A percentile compares a stretch with the other conserved stretches of the same genome.
Conservation (phyloP, 2,113 vertebrate genomes). For the Chaenogobius annularis region DNA sequence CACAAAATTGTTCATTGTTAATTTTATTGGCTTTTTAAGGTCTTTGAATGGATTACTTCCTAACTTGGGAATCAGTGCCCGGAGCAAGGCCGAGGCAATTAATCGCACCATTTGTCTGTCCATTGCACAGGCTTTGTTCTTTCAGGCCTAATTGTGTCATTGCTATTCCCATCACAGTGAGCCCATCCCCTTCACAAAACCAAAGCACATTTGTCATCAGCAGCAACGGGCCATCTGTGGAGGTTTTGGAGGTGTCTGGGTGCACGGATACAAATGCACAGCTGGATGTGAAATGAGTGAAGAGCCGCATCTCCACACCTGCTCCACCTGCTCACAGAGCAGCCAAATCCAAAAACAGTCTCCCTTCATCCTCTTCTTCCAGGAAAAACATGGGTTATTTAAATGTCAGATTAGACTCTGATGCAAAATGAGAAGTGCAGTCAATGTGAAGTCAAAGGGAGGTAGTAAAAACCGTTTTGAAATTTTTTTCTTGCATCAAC, state of each 20-base stretch:
- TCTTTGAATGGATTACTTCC: neutral
- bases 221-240: constrained; percentile 32
- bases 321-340: constrained; percentile 35
- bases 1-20: neutral
- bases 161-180: constrained; percentile 23
- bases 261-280: constrained; percentile 32
- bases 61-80: neutral
- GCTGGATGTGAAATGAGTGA: constrained; percentile 55
- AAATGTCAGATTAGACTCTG: constrained; percentile 34
- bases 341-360: constrained; percentile 23
- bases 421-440: constrained; percentile 19
- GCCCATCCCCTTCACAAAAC: constrained; percentile 16
- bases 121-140: neutral
- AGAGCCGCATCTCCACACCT: constrained; percentile 44
- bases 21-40: constrained; percentile 15
- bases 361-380: constrained; percentile 60
- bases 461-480: neutral
- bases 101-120: neutral
- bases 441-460: neutral
- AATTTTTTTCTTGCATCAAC: constrained; percentile 2
- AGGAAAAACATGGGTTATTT: constrained; percentile 38
- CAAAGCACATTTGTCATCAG: constrained; percentile 36
- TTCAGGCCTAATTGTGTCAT: constrained; percentile 15
- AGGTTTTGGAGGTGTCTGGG: constrained; percentile 14
- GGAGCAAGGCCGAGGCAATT: neutral